Percentiles rank a stretch among this genome's conserved stretches.
These are phyloP conservation scores for Enteromius trimaculatus DNA, from an alignment of 2,797 vertebrate species.

Conservation along the genomic window DNA sequence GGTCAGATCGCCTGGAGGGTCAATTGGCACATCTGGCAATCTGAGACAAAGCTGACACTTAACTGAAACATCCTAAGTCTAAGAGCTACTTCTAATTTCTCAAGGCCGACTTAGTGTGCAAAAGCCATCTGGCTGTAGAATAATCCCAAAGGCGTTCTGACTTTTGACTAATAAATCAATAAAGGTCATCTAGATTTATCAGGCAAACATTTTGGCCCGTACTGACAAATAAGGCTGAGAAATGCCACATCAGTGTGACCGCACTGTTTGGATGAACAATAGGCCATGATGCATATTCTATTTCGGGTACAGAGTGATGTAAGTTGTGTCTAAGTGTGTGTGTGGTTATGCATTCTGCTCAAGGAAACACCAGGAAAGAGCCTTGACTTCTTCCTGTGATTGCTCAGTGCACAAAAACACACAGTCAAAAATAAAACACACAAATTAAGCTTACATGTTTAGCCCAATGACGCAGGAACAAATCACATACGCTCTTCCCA, in stretches of 20 bases:
- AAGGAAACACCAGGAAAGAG: conserved; percentile 30
- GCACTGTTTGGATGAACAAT: conserved; percentile 19
- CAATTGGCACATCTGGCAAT: background rate
- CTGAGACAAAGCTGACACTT: background rate
- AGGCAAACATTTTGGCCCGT: background rate
- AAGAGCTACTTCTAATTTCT: background rate
- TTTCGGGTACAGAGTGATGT: conserved; percentile 26
- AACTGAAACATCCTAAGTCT: background rate
- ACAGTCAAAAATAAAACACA: conserved; percentile 10
- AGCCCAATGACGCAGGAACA: conserved; percentile 6
- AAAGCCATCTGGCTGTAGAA: background rate
- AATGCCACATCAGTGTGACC: conserved; percentile 16
- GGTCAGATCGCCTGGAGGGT: background rate
- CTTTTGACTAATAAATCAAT: background rate
- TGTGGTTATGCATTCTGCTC: conserved; percentile 5
- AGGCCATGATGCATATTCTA: conserved; percentile 21
- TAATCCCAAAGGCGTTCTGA: background rate
- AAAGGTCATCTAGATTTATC: background rate
- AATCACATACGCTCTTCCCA: conserved; percentile 12
- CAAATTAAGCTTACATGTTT: conserved; percentile 13
- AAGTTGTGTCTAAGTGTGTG: conserved; percentile 22
- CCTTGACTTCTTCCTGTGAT: conserved; percentile 55
- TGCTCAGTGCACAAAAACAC: conserved; percentile 24
- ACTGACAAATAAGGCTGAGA: conserved; percentile 10
- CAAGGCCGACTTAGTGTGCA: background rate